A percentile compares a stretch with the other conserved stretches of the same genome.
Evolutionary conservation across 2,888 invertebrate species (phyloP).

Genomic region (Geophilus truncorum): DNA sequence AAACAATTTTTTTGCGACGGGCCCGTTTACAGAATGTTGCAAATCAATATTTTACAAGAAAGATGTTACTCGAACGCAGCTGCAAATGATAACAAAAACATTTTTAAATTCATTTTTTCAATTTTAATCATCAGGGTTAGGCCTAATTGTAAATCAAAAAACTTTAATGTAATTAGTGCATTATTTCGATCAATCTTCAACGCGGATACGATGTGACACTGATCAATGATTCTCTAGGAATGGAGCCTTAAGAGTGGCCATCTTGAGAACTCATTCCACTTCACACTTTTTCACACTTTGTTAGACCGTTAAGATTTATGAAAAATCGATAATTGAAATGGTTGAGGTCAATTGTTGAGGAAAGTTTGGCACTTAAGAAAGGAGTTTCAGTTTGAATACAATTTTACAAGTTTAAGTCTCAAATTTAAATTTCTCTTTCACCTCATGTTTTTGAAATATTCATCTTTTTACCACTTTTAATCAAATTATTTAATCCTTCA

Average conservation of each 20-base stretch:
- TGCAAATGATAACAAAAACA: background rate
- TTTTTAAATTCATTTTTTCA: background rate
- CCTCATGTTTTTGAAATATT: too few species aligned
- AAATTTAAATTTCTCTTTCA: too few species aligned
- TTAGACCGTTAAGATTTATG: background rate
- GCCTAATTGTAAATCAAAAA: too few species aligned
- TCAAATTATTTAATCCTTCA: background rate
- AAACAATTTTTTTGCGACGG: background rate
- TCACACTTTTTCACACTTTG: background rate
- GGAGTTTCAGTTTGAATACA: background rate
- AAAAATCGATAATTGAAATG: slow-evolving; percentile 12
- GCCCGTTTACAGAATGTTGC: background rate
- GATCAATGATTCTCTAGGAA: background rate
- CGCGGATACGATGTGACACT: background rate
- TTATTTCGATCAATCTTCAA: background rate
- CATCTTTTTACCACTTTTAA: too few species aligned
- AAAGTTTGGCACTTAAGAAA: background rate
- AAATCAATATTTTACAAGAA: background rate
- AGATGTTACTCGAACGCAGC: background rate
- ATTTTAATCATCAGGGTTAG: too few species aligned
- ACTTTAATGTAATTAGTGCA: background rate
- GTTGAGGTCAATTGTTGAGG: background rate
- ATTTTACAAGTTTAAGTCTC: too few species aligned
- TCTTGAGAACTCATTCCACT: background rate
- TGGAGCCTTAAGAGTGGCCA: background rate